These are phyloP conservation scores for Axinella damicornis DNA, from an alignment of 37 sponge, comb jelly and placozoan species.

Conservation along the genomic window DNA sequence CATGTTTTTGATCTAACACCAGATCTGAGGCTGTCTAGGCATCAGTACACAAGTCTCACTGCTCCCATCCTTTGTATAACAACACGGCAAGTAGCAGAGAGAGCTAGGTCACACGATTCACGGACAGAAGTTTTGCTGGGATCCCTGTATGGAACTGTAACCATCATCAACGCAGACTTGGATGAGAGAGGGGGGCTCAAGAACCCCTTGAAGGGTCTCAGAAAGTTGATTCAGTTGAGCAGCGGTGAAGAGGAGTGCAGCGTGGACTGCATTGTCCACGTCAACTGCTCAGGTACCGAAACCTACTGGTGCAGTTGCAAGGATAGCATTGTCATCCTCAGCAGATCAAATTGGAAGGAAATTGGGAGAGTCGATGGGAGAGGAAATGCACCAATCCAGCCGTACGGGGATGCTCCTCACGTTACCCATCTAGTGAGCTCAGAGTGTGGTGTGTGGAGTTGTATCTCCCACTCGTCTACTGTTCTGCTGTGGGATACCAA, in stretches of 20 bases:
- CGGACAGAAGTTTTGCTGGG: conserved; percentile 60
- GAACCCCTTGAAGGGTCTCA: conserved; percentile 22
- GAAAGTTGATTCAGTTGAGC: conserved; percentile 56
- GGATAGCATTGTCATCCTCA: conserved; percentile 39
- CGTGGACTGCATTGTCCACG: conserved; percentile 28
- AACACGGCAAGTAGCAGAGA: neutral
- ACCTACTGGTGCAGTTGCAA: conserved; percentile 73
- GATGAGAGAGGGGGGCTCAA: conserved; percentile 61
- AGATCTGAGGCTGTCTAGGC: conserved; percentile 17
- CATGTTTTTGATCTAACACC: conserved; percentile 65
- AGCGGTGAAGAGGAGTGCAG: conserved; percentile 4
- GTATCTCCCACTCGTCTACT: conserved; percentile 28
- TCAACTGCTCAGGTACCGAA: conserved; percentile 4
- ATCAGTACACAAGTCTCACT: conserved; percentile 39
- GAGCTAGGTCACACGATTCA: neutral
- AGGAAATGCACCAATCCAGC: neutral
- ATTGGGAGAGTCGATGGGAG: conserved; percentile 17
- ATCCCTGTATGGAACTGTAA: conserved; percentile 53
- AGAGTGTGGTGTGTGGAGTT: conserved; percentile 74
- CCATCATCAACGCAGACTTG: conserved; percentile 38
- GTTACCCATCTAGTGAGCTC: conserved; percentile 29
- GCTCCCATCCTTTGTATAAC: conserved; percentile 39
- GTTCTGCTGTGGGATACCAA: conserved; percentile 61
- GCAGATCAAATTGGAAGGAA: conserved; percentile 42
- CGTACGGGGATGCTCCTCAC: neutral